Percentiles rank a stretch among this genome's conserved stretches.
These are phyloP conservation scores for Urosaurus nigricauda DNA, from an alignment of 2,797 vertebrate genomes.

Conservation along the genomic window DNA sequence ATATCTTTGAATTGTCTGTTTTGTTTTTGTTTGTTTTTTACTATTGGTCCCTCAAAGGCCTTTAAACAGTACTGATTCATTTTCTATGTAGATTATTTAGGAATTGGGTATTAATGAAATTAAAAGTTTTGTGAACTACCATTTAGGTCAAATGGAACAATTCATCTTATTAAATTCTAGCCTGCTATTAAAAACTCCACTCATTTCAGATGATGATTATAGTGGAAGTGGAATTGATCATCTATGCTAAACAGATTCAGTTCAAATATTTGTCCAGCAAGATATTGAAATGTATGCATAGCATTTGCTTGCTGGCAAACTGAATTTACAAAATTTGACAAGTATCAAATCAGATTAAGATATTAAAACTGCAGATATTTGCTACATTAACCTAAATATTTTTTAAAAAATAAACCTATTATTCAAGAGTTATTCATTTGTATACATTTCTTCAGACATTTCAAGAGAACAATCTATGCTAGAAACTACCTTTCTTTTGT, in stretches of 20 bases:
- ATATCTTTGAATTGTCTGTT: not conserved
- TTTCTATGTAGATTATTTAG: not conserved
- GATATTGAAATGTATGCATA: not conserved
- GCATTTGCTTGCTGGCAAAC: not conserved
- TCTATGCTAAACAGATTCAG: not conserved
- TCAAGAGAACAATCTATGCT: not conserved
- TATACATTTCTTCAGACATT: not conserved
- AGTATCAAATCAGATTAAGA: not conserved
- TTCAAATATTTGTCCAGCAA: not conserved
- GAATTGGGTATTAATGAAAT: no score
- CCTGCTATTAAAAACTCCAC: not conserved
- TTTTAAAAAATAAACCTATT: not conserved
- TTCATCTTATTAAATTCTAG: constrained; percentile 4
- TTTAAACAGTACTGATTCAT: not conserved
- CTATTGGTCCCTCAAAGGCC: no score
- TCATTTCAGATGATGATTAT: not conserved
- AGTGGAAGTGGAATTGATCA: not conserved
- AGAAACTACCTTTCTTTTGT: not conserved
- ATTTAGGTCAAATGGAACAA: not conserved
- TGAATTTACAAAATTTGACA: not conserved
- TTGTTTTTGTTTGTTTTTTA: no score
- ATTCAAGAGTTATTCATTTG: not conserved
- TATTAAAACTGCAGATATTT: not conserved
- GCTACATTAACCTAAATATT: not conserved
- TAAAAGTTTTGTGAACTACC: not conserved